Evolutionary conservation across 1,140 invertebrate genomes (phyloP).

Genomic region (Triops longicaudatus): DNA sequence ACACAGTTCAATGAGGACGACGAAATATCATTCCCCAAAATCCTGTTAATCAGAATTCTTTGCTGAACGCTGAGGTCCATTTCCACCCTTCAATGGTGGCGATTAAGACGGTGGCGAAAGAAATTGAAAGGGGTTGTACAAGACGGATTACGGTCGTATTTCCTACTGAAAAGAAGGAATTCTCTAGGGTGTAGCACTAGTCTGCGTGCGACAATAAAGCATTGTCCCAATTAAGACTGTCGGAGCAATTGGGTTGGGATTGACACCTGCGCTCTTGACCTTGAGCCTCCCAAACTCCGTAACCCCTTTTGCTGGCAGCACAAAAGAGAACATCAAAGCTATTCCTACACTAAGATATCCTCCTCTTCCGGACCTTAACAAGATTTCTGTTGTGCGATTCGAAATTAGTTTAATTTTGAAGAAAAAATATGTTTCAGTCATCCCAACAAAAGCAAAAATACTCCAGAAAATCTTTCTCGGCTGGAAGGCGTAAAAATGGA

Average conservation of each 20-base stretch:
- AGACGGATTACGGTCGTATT: neutral
- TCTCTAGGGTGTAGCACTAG: neutral
- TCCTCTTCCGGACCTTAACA: neutral
- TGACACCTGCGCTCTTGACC: neutral
- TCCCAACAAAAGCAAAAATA: neutral
- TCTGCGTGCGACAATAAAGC: neutral
- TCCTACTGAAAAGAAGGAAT: neutral
- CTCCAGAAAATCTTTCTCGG: too few relatives aligned
- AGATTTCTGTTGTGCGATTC: neutral
- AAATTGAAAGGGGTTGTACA: neutral
- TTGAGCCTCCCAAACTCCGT: neutral
- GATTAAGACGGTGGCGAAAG: neutral
- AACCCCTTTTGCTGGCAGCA: neutral
- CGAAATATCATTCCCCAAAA: too few relatives aligned
- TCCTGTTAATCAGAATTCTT: too few relatives aligned
- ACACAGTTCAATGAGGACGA: too few relatives aligned
- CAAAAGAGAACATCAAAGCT: neutral
- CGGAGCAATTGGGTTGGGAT: neutral
- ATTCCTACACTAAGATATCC: too few relatives aligned
- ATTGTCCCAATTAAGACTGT: slow-evolving; percentile 3
- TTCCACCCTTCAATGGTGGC: neutral
- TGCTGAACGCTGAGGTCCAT: too few relatives aligned
- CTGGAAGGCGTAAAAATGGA: too few relatives aligned
- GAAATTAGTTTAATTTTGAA: neutral
- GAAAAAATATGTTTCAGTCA: neutral